phyloP scores from a whole-genome alignment of 2,888 invertebrate species.

The Cephus rjabovi region DNA sequence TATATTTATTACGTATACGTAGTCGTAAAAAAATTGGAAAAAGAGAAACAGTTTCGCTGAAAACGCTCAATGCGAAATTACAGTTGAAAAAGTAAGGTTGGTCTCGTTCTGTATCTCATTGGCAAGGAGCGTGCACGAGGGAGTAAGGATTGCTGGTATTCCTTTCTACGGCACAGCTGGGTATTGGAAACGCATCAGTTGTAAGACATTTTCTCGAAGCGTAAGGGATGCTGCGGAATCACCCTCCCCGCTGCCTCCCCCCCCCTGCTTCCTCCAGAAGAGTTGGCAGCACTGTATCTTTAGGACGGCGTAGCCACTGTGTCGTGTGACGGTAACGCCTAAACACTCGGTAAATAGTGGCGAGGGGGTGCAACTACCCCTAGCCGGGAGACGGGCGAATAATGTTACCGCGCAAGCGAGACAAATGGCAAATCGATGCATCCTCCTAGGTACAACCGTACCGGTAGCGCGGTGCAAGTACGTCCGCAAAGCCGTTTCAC shows the following conservation, averaged over 20 bases:
- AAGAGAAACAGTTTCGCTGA: background rate
- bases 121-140: background rate
- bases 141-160: background rate
- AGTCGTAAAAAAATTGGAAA: background rate
- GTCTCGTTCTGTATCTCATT: background rate
- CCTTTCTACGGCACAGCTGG: conserved; percentile 4
- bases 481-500: background rate
- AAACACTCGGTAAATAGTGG: conserved; percentile 40
- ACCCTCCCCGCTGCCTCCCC: background rate
- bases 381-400: conserved; percentile 39
- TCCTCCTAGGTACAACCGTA: conserved; percentile 8
- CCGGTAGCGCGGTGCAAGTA: background rate
- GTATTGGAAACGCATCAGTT: conserved; percentile 24
- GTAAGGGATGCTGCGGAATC: background rate
- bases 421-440: conserved; percentile 62
- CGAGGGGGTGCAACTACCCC: conserved; percentile 25
- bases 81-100: background rate
- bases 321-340: conserved; percentile 12
- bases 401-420: conserved; percentile 49
- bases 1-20: background rate
- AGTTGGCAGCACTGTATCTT: background rate
- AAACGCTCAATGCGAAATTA: background rate
- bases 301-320: background rate
- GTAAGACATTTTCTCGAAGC: conserved; percentile 17
- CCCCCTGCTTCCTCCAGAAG: background rate